These are phyloP conservation scores for Ectobius pallidus DNA, from an alignment of 2,888 invertebrate genomes.

Conservation along the genomic window DNA sequence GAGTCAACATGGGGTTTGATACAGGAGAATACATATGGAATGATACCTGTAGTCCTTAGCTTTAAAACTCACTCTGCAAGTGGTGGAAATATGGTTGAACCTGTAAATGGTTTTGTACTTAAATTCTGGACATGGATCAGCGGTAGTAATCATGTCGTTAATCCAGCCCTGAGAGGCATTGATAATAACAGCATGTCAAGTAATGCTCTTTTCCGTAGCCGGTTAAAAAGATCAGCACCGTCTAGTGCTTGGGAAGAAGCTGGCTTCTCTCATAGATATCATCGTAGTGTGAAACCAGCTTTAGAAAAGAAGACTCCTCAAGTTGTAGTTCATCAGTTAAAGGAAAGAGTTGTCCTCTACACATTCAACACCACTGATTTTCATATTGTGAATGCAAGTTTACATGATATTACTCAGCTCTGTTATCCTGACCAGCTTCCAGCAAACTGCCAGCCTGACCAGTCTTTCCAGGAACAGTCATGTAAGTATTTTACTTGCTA, in stretches of 20 bases:
- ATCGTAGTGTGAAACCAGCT: conserved; percentile 17
- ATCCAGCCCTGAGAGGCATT: not conserved
- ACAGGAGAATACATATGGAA: conserved; percentile 69
- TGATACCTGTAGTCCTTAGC: conserved; percentile 72
- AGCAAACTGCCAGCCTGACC: conserved; percentile 72
- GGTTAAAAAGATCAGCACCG: conserved; percentile 13
- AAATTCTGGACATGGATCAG: conserved; percentile 82
- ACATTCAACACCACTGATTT: conserved; percentile 76
- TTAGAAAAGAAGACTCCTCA: not conserved
- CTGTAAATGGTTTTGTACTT: conserved; percentile 75
- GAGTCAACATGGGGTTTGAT: conserved; percentile 67
- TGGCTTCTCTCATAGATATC: not conserved
- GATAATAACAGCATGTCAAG: conserved; percentile 12
- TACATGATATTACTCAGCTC: conserved; percentile 77
- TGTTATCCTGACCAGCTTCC: conserved; percentile 59
- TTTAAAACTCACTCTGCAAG: conserved; percentile 59
- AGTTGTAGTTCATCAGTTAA: conserved; percentile 52
- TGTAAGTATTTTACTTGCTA: conserved; percentile 45
- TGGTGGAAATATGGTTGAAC: conserved; percentile 49
- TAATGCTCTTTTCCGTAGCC: conserved; percentile 31
- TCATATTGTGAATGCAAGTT: conserved; percentile 78
- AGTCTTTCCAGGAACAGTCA: conserved; percentile 74
- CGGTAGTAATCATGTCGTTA: not conserved
- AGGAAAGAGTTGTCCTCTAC: conserved; percentile 77
- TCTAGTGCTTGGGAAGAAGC: not conserved